Evolutionary conservation across 2,113 vertebrate species (phyloP), one percentile per base, ranked within the genome.

Genomic region (Tupaia tana): DNA sequence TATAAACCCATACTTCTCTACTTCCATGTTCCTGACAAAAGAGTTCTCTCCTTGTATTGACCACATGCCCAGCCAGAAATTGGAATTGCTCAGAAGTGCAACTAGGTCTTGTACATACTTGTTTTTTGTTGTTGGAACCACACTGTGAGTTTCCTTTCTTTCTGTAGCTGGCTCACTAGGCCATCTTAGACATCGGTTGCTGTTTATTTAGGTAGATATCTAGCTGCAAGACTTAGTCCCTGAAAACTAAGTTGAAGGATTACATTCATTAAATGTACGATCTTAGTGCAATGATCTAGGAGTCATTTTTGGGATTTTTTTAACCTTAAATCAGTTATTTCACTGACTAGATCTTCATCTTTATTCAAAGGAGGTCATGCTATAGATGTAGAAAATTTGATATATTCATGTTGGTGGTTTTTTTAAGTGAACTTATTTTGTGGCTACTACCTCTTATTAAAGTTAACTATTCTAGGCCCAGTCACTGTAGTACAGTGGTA

Each of bases 131-230:
- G 63, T 75, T 93, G 13, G 43, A 81, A 67, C 58, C 69, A 89
- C 29, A 85, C 74, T 61, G 9, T 89, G 22, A 73, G 15, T 82
- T 86, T 90, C 18, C 82, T 79, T 92, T 94, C 43, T 82, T 93
- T 70, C 20, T 22, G 70, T 66, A n/a, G 73, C 13, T 75, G 27
- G n/a, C 18, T 95, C 64, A 73, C 58, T 66, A 91, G 25, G 34
- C 74, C 59, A 61, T 92, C 58, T 29, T 16, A 90, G 29, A 94
- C 64, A 64, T 94, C 7, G 15, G 43, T 78, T 94, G 63, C 66
- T 92, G 20, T 94, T 95, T 80, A 95, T 90, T 85, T 90, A 95
- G 34, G 25, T 87, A 77, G 54, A 19, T 82, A 92, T 79, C 79
- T 75, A 96, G 43, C 6, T 43, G 89, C 14, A 85, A 85, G 70